Base-by-base conservation (phyloP, 2,113 vertebrate genomes). In the Pachypanchax playfairii region DNA sequence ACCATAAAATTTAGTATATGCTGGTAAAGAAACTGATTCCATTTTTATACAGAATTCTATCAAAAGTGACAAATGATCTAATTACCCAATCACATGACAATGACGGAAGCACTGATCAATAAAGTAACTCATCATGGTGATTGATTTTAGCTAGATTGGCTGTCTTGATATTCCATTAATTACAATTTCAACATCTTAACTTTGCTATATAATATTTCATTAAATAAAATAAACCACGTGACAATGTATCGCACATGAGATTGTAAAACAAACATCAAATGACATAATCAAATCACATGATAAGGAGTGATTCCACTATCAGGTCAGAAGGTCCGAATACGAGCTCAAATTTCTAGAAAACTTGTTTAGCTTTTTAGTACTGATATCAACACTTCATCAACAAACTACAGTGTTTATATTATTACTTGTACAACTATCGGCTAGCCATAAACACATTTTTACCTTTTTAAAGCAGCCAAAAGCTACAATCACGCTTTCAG, bases 281-380 rank as follows among this genome's bases (percentile, higher is more conserved):
- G 54, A 69, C 56, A 46, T 3, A 1, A 5, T 9, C 35, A 6
- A 0, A 1, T 86, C 80, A 84, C 78, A 60, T 84, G 84, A 77
- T 17, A 35, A 35, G 26, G 25, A 14, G 12, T 17, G 36, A 22
- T 38, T 6, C 57, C 4, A 31, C 18, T 1, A 26, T n/a, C 60
- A 65, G 71, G 39, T 63, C 61, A 41, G 38, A 1, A 7, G 6
- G 20, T 26, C 35, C 48, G 26, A 42, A 36, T 13, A 13, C 24
- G 4, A 72, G 6, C 9, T n/a, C 17, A 21, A 0, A 28, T 13
- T 54, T 3, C 6, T 29, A 0, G 5, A 21, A 14, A 39, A 42
- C 54, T 62, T 46, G 1, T 13, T 2, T n/a, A 10, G 6, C 31
- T 54, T 26, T 1, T 13, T 8, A 4, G 4, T 4, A 1, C n/a